Evolutionary conservation across 2,797 vertebrate species (phyloP).

Genomic region (Hephaestus fuliginosus): DNA sequence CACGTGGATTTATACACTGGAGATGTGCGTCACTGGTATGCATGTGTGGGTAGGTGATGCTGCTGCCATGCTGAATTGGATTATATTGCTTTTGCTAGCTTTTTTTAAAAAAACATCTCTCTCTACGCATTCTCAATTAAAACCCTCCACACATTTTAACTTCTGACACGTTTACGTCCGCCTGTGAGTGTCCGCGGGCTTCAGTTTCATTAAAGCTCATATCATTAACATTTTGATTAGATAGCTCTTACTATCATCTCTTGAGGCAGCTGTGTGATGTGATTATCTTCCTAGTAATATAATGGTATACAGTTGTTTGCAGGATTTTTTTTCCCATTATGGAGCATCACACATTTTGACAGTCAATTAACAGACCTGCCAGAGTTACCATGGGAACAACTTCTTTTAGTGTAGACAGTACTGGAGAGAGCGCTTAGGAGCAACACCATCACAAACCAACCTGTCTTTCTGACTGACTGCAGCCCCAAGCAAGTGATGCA

Average conservation of each 20-base stretch:
- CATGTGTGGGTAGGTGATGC: constrained; percentile 62
- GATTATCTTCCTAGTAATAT: constrained; percentile 44
- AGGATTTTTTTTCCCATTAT: constrained; percentile 25
- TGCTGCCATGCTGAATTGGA: constrained; percentile 63
- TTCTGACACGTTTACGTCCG: constrained; percentile 30
- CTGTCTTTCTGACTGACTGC: constrained; percentile 26
- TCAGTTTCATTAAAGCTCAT: constrained; percentile 45
- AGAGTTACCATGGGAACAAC: constrained; percentile 73
- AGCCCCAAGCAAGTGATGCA: constrained; percentile 23
- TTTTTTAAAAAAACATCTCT: constrained; percentile 34
- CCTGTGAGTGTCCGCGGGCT: constrained; percentile 24
- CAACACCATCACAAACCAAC: constrained; percentile 49
- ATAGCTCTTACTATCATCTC: constrained; percentile 35
- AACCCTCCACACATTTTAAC: constrained; percentile 34
- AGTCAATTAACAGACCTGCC: constrained; percentile 62
- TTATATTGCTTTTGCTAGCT: constrained; percentile 55
- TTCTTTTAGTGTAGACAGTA: constrained; percentile 57
- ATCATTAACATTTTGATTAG: constrained; percentile 59
- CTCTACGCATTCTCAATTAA: constrained; percentile 42
- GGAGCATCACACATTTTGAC: constrained; percentile 58
- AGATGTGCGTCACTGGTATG: constrained; percentile 53
- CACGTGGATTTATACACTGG: constrained; percentile 33
- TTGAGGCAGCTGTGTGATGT: constrained; percentile 43
- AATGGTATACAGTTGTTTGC: constrained; percentile 49
- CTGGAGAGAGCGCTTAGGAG: constrained; percentile 5